Base-by-base conservation (phyloP, 2,113 vertebrate species). In the Paracanthobrama guichenoti region DNA sequence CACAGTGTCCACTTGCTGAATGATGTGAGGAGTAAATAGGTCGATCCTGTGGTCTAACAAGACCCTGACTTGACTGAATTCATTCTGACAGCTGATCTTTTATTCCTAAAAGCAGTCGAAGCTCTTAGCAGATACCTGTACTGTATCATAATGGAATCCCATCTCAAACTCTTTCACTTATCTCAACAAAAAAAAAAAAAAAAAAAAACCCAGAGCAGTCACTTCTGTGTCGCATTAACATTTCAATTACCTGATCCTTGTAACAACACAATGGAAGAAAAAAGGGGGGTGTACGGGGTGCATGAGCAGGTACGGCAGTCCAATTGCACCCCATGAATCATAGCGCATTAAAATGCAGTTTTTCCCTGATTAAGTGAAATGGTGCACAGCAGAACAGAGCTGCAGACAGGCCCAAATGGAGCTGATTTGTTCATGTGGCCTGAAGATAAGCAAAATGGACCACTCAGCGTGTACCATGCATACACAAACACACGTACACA, bases 201-300 rank as follows among this genome's bases (percentile, higher is more conserved):
- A 75, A 79, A 44, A 82, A 83, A 88, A 81, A 46, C 3, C 86
- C 73, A 87, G 85, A 83, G 80, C 90, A 89, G 84, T 89, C 84
- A 88, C 86, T 91, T 86, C 82, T n/a, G 57, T 90, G 87, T 91
- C 86, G 88, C 85, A 88, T 90, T 90, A 88, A 90, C 88, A 91
- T 89, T 91, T 88, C 85, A 92, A 90, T 91, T 88, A 88, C 88
- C 82, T 79, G 53, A 91, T 89, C 77, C 81, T 73, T 76, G 85
- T 88, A 81, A 79, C 46, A 81, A 87, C 86, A 91, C 85, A 90
- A 92, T 88, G 62, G 83, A 50, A 87, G 88, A 81, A 39, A 82
- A 79, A 71, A 7, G 39, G 5, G 42, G 64, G 42, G 83, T 22
- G 35, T 69, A 35, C 4, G 44, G 69, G 26, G 26, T 57, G 35